Evolutionary conservation across 2,113 vertebrate species (phyloP).

Genomic region (Ammodytes dubius): DNA sequence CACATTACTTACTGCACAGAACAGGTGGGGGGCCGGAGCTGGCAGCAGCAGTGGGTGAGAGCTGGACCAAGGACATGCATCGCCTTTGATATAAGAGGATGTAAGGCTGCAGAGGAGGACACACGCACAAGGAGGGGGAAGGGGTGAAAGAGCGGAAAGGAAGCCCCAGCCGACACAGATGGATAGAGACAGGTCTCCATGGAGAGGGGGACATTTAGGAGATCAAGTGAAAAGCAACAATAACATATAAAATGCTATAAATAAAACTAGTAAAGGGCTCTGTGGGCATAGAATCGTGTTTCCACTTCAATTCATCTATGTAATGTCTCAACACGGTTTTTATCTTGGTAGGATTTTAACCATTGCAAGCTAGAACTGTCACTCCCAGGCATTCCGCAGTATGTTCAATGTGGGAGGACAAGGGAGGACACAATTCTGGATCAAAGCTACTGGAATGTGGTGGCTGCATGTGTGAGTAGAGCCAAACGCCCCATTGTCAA

Average conservation of each 20-base stretch:
- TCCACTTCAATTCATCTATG: not conserved
- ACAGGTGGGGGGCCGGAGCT: slow-evolving; percentile 35
- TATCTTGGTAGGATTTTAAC: too few relatives aligned
- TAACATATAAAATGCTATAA: not conserved
- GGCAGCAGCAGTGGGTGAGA: not conserved
- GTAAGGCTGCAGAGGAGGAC: not conserved
- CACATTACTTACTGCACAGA: slow-evolving; percentile 67
- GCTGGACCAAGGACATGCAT: not conserved
- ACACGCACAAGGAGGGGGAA: not conserved
- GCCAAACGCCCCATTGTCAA: too few relatives aligned
- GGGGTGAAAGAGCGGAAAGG: not conserved
- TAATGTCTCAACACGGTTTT: too few relatives aligned
- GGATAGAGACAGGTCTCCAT: slow-evolving; percentile 33
- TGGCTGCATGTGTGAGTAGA: too few relatives aligned
- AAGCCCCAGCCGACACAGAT: slow-evolving; percentile 28
- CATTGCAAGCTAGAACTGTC: too few relatives aligned
- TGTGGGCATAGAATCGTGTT: not conserved
- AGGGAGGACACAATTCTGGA: too few relatives aligned
- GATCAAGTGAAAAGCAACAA: not conserved
- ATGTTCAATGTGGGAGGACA: too few relatives aligned
- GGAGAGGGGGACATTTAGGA: slow-evolving; percentile 26
- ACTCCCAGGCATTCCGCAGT: too few relatives aligned
- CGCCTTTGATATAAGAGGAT: slow-evolving; percentile 46
- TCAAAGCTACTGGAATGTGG: too few relatives aligned
- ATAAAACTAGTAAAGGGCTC: not conserved